Base-by-base conservation (phyloP, 1,140 invertebrate species). In the Drosophila elegans region DNA sequence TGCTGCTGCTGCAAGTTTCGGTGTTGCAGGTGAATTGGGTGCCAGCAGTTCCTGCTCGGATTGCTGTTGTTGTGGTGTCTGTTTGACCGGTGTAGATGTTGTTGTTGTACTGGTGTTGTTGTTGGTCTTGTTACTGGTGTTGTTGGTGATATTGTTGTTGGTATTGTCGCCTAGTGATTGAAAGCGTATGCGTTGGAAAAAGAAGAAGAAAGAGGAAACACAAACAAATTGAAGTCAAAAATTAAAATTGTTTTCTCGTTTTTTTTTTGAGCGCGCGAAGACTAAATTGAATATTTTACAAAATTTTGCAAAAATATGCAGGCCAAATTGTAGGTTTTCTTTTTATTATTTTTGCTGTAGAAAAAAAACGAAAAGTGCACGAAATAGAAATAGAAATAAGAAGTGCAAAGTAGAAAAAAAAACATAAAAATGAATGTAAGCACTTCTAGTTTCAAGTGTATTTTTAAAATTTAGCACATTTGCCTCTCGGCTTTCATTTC, bases 191-290 rank as follows among this genome's bases (percentile, higher is more conserved):
- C 78, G 76, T 84, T 51, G 77, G 68, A 89, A 78, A 80, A 80
- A 88, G 73, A 77, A 81, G 61, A 67, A 83, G 61, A 80, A 75
- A 84, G 84, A 85, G 80, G 85, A 86, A 89, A 88, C 84, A 90
- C 76, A 88, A 88, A 84, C 72, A 88, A 88, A 88, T 88, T 89
- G 85, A 90, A 88, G 83, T 89, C 72, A 67, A 86, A 88, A 88
- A 89, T 88, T 84, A 84, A 83, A 86, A 88, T 45, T 13, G 56
- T 75, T 62, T 61, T 59, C 29, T 62, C 46, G 11, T 67, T 54
- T 60, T 41, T 46, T 53, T 48, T 51, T 57, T 69, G 3, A 49
- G 39, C 39, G 42, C 71, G 51, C 44, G 29, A 46, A 62, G 34
- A 57, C 29, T 46, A 55, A 55, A 42, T 71, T 48, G 36, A 74